Evolutionary conservation across 2,113 vertebrate genomes (phyloP).

Genomic region (Vombatus ursinus): DNA sequence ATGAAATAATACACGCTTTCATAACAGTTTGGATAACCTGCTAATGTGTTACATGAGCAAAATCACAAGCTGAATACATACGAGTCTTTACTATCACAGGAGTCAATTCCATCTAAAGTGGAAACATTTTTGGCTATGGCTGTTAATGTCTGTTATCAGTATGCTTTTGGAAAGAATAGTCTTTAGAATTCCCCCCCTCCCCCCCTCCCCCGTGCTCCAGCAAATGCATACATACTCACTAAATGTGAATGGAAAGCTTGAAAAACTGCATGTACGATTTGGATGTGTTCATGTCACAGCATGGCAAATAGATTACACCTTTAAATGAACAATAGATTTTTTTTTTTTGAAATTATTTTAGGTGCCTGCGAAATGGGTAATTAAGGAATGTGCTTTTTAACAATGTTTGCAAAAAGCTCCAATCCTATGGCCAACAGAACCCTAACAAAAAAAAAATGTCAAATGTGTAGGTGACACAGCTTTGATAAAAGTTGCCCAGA

Average conservation of each 20-base stretch:
- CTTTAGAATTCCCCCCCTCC: background rate
- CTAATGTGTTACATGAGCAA: background rate
- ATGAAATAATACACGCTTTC: background rate
- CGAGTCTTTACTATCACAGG: background rate
- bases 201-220: background rate
- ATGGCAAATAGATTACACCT: background rate
- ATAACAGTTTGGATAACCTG: background rate
- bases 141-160: background rate
- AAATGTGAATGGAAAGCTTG: background rate
- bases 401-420: background rate
- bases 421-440: background rate
- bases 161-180: background rate
- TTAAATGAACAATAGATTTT: background rate
- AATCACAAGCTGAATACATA: conserved; percentile 57
- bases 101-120: conserved; percentile 18
- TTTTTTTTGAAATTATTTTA: background rate
- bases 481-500: background rate
- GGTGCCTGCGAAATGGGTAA: background rate
- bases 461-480: background rate
- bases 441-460: background rate
- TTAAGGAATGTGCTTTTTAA: background rate
- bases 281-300: background rate
- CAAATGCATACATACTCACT: conserved; percentile 45
- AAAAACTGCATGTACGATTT: background rate
- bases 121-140: background rate